Evolutionary conservation across 1,140 invertebrate species (phyloP), one percentile per base, ranked within the genome.

Genomic region (Solen grandis): DNA sequence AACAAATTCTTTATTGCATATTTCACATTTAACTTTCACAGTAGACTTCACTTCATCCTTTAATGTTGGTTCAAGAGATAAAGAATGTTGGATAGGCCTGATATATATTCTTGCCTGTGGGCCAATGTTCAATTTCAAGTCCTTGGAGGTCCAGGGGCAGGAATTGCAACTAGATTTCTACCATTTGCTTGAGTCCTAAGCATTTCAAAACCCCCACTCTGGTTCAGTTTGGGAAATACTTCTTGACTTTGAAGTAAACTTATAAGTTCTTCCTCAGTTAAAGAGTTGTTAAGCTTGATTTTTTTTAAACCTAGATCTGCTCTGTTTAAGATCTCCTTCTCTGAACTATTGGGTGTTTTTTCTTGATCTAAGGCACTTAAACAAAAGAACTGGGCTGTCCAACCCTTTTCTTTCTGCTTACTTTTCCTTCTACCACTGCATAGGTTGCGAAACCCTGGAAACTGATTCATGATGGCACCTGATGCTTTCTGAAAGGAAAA

Each of bases 201-300:
- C 29, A 81, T 19, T 66, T 81, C 78, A 72, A 73, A 72, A 10
- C 69, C 69, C 33, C 78, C 78, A 73, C 59, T 33, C n/a, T 65
- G 31, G 31, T 63, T 81, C 8, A 81, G 29, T 38, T 55, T 27
- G 25, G 66, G 35, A 50, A 70, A 79, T 22, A 63, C 76, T 62
- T 54, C 29, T 19, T 72, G 66, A 35, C 54, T 66, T 14, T 33
- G 16, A 19, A 81, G n/a, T 4, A 54, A 46, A n/a, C 50, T 2
- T 19, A 81, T 33, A 33, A 81, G 33, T 4, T 81, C 69, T 22
- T 52, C 31, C 55, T 74, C 70, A 27, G 13, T 41, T 22, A 54
- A 59, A 29, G n/a, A 19, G n/a, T 27, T 33, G 31, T 54, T n/a
- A 14, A 81, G 38, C 33, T 46, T 31, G 27, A 68, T 73, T 66